phyloP scores from a whole-genome alignment of 2,113 vertebrate species.

The Varanus salvator region DNA sequence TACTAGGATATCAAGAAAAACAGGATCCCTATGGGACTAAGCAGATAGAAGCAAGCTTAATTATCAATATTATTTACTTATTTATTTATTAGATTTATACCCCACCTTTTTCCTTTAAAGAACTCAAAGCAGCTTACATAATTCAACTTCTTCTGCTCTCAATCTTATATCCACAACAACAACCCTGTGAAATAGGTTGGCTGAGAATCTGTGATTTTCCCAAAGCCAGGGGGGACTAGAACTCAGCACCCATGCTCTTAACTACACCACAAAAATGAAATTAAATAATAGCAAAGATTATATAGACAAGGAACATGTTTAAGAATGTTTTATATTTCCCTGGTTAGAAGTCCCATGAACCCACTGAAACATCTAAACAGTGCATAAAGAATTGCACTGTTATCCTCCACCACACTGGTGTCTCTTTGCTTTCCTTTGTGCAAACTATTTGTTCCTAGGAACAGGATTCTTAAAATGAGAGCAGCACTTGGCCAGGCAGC shows the following conservation, averaged over 20 bases:
- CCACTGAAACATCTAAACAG: neutral
- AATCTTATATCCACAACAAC: too few species aligned
- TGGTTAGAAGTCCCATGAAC: neutral
- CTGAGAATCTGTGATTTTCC: too few species aligned
- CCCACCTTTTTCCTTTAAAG: too few species aligned
- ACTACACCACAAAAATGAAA: too few species aligned
- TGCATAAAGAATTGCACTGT: neutral
- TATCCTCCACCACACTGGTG: neutral
- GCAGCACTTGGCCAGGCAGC: neutral
- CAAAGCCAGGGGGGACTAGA: too few species aligned
- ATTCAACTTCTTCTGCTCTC: too few species aligned
- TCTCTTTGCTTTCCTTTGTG: neutral
- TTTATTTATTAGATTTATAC: too few species aligned
- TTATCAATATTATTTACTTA: neutral
- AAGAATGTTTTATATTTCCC: too few species aligned
- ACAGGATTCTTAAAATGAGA: neutral
- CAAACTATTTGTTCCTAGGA: neutral
- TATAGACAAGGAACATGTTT: neutral
- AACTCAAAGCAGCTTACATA: too few species aligned
- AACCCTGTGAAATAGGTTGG: too few species aligned
- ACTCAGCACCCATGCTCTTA: too few species aligned
- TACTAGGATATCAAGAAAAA: neutral
- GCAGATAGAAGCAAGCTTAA: neutral
- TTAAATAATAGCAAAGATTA: neutral
- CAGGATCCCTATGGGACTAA: neutral